These are phyloP conservation scores for Corydoras sp. DNA, from an alignment of 2,113 vertebrate species.

Conservation along the genomic window DNA sequence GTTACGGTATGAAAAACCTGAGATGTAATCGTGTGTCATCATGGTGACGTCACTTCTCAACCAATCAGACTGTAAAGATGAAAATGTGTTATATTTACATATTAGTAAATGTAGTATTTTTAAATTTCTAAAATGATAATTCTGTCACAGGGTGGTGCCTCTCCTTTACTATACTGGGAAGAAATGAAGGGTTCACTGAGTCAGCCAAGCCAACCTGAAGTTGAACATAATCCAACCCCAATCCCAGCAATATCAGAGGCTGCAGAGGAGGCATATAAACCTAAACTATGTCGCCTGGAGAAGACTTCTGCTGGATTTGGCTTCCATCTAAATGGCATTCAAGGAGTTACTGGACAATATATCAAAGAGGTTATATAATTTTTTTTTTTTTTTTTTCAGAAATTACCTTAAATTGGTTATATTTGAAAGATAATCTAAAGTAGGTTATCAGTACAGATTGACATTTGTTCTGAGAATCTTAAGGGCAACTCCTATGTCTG, in stretches of 20 bases:
- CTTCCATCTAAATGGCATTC: slow-evolving; percentile 81
- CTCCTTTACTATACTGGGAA: slow-evolving; percentile 75
- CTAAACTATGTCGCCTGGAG: slow-evolving; percentile 79
- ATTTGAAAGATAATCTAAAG: too few species aligned
- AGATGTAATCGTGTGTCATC: too few species aligned
- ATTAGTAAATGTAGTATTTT: too few species aligned
- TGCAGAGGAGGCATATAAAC: slow-evolving; percentile 60
- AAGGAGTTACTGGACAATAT: slow-evolving; percentile 71
- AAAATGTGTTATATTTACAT: neutral
- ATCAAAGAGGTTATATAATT: slow-evolving; percentile 65
- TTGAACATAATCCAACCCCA: slow-evolving; percentile 8
- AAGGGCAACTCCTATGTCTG: too few species aligned
- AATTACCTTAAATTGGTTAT: too few species aligned
- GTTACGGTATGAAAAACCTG: too few species aligned
- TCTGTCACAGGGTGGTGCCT: slow-evolving; percentile 69
- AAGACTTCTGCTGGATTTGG: slow-evolving; percentile 76
- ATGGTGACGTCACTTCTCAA: too few species aligned
- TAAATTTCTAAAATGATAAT: neutral
- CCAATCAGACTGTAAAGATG: too few species aligned
- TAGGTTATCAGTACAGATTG: too few species aligned
- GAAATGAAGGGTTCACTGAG: slow-evolving; percentile 55
- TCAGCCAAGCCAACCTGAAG: slow-evolving; percentile 54
- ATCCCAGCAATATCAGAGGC: slow-evolving; percentile 24
- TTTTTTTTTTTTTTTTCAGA: too few species aligned
- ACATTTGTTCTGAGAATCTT: too few species aligned